Evolutionary conservation across 64 coral and sea anemone genomes (phyloP), one percentile per base, ranked within the genome.

Genomic region (Porites lutea): DNA sequence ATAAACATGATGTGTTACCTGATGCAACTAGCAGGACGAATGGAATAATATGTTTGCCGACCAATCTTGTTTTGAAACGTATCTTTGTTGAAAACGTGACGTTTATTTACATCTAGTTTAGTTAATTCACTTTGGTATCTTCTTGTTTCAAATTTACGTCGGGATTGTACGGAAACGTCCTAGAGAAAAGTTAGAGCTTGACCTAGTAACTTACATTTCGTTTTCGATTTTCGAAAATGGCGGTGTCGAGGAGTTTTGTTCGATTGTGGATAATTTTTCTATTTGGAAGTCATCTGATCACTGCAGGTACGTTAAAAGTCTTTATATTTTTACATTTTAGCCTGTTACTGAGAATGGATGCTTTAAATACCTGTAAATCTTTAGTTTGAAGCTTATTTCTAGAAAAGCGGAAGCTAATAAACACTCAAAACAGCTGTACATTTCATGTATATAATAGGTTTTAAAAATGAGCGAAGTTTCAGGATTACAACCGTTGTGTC

Each of bases 31-130:
- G 10, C 55, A 19, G 4, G 19, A 55, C 13, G 4, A 15, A 65
- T 65, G 19, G 18, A 65, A 65, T 65, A 65, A 65, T 10, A 78
- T 1, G 15, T 11, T 1, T 59, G 8, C 27, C 78, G 15, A 45
- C 78, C 78, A 81, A 81, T 81, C 78, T 81, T 23, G 4, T 46
- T 46, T 81, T 45, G 78, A 81, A 61, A 81, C 78, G 78, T 81
- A 79, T 79, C 52, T 59, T 20, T 60, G n/a, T 59, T 79, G 8
- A 59, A 43, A 44, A 60, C 52, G 2, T 60, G 3, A 52, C 14
- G 43, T 15, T 3, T 75, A 19, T 75, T 75, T 52, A 19, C 2
- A 14, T 15, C 73, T 18, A 37, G 27, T 37, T 15, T 16, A 12
- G 46, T 49, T 75, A n/a, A 75, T 6, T 49, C 73, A 13, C 62